Percentiles rank a stretch among this genome's conserved stretches.
Conservation (phyloP, 2,888 invertebrate species). For the Pammene fasciana region DNA sequence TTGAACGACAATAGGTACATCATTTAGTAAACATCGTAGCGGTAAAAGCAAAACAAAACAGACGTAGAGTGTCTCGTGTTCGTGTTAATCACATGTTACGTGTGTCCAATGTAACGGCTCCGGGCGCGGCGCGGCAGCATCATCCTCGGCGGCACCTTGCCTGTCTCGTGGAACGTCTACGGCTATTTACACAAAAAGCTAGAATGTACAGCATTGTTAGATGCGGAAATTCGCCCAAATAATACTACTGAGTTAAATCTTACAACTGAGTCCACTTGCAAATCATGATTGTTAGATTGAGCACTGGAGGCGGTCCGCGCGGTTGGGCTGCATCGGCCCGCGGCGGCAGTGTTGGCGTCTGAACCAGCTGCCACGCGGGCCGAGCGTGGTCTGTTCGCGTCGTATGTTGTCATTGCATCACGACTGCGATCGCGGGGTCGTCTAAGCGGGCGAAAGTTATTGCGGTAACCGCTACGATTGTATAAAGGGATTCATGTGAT, state of each 20-base stretch:
- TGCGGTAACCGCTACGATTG: conserved; percentile 81
- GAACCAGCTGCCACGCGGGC: conserved; percentile 34
- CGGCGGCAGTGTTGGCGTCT: conserved; percentile 37
- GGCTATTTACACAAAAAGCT: conserved; percentile 83
- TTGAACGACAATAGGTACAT: conserved; percentile 67
- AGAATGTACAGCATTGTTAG: conserved; percentile 82
- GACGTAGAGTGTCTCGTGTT: conserved; percentile 73
- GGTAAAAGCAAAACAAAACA: conserved; percentile 83
- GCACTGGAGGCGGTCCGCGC: conserved; percentile 44
- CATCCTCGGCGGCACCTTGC: conserved; percentile 60
- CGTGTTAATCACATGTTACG: conserved; percentile 81
- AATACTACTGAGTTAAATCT: conserved; percentile 73
- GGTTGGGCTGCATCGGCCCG: conserved; percentile 36
- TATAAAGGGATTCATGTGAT: conserved; percentile 56
- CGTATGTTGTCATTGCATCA: conserved; percentile 57
- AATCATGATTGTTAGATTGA: conserved; percentile 54
- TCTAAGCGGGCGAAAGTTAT: conserved; percentile 72
- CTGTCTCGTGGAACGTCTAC: conserved; percentile 61
- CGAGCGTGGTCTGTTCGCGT: conserved; percentile 18
- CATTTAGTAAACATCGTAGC: conserved; percentile 82
- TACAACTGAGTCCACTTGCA: conserved; percentile 65
- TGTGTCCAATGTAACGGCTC: conserved; percentile 56
- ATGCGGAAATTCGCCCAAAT: conserved; percentile 78
- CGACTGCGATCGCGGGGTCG: conserved; percentile 62
- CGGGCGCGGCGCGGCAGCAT: conserved; percentile 49